Percentiles rank a stretch among this genome's conserved stretches.
phyloP scores from a whole-genome alignment of 1,140 invertebrate genomes.

The Homalodisca vitripennis region DNA sequence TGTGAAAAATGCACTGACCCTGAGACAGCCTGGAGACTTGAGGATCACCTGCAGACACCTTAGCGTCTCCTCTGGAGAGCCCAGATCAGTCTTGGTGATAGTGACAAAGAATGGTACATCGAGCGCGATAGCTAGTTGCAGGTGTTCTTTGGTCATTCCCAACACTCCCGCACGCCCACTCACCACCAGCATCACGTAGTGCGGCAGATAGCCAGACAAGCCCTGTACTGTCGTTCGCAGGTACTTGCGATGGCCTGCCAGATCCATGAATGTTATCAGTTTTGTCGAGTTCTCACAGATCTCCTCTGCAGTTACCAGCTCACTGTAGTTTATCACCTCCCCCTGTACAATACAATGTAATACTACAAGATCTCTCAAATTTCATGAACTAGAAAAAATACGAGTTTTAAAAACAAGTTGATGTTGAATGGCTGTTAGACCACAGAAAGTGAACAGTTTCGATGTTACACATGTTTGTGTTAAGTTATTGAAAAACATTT shows the following conservation, averaged over 20 bases:
- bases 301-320: slow-evolving; percentile 89
- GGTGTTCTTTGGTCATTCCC: slow-evolving; percentile 77
- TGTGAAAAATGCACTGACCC: slow-evolving; percentile 47
- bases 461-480: no score
- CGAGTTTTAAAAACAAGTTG: no score
- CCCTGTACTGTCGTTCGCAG: slow-evolving; percentile 94
- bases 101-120: slow-evolving; percentile 89
- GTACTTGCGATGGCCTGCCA: slow-evolving; percentile 96
- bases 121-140: slow-evolving; percentile 78
- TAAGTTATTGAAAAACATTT: no score
- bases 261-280: slow-evolving; percentile 92
- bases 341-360: slow-evolving; percentile 49
- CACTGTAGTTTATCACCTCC: slow-evolving; percentile 82
- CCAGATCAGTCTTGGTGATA: slow-evolving; percentile 85
- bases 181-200: slow-evolving; percentile 63
- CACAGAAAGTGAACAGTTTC: no score
- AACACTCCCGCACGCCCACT: slow-evolving; percentile 64
- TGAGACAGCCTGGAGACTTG: slow-evolving; percentile 60
- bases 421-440: no score
- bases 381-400: no score
- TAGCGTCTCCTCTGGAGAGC: slow-evolving; percentile 56
- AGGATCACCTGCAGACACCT: slow-evolving; percentile 63
- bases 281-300: slow-evolving; percentile 90
- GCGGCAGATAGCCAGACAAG: slow-evolving; percentile 16
- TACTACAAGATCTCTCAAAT: no score